Evolutionary conservation across 2,888 invertebrate species (phyloP), one percentile per base, ranked within the genome.

Genomic region (Diaphora mendica): DNA sequence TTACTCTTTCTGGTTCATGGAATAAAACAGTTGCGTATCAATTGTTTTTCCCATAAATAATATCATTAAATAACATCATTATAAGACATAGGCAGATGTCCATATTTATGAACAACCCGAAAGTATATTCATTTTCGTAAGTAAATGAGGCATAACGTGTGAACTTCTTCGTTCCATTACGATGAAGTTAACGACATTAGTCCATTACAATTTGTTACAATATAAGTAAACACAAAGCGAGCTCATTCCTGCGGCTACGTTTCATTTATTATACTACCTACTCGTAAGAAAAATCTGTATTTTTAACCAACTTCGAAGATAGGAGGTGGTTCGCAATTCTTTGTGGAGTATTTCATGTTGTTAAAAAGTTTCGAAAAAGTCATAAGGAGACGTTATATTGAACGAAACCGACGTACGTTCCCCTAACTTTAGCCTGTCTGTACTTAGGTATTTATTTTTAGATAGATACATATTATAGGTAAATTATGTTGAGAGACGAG

Each of bases 91-190:
- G n/a, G 51, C 87, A 88, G 86, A 86, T 88, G 89, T 82, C 73
- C 75, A 81, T 30, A 75, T 77, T 73, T 77, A 79, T 77, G 83
- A 85, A 84, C 82, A 80, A 85, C 76, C 84, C 82, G 77, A 87
- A 84, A 87, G 86, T 78, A 82, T 82, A 77, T 77, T 33, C 51
- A 66, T 70, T 87, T 85, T 86, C 80, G 72, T 80, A 76, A 83
- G 74, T 89, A 87, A 91, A 91, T 91, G 91, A 91, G 81, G 85
- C 90, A 82, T 84, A 82, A 80, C 89, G 79, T 81, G 80, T 82
- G 79, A 85, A 86, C 84, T 85, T 79, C 84, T 87, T 85, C 78
- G 84, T 86, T 85, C 82, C 85, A 79, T 84, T 82, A 81, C 77
- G 74, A 74, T 81, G 72, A 80, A 82, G 81, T 82, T 85, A 87